Evolutionary conservation across 2,797 vertebrate genomes (phyloP).

Genomic region (Acipenser ruthenus): DNA sequence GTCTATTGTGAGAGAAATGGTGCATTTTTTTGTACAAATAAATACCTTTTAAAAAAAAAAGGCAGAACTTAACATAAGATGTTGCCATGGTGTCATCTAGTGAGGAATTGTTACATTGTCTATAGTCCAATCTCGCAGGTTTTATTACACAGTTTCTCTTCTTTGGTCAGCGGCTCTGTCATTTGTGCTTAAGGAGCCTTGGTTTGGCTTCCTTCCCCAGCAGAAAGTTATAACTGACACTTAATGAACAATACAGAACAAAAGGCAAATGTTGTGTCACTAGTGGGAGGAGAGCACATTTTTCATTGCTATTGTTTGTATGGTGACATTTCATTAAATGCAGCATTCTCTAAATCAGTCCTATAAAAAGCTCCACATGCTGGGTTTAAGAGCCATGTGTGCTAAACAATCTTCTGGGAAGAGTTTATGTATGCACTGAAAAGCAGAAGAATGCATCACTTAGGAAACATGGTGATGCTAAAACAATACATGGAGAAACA

Average conservation of each 20-base stretch:
- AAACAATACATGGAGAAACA: too few species aligned
- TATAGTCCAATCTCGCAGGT: background rate
- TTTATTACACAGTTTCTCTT: background rate
- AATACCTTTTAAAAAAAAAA: too few species aligned
- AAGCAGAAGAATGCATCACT: too few species aligned
- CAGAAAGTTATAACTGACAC: background rate
- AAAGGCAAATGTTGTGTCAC: conserved; percentile 13
- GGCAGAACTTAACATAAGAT: too few species aligned
- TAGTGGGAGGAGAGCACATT: conserved; percentile 14
- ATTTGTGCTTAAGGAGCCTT: conserved; percentile 8
- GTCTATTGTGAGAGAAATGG: too few species aligned
- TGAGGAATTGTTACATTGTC: too few species aligned
- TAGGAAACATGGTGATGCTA: too few species aligned
- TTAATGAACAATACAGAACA: conserved; percentile 7
- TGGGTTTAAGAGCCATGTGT: too few species aligned
- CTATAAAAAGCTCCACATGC: background rate
- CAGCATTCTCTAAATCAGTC: conserved; percentile 1
- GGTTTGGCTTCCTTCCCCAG: background rate
- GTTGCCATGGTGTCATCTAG: conserved; percentile 5
- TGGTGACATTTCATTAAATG: conserved; percentile 7
- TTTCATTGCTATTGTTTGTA: conserved; percentile 9
- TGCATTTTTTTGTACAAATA: too few species aligned
- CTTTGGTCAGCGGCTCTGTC: conserved; percentile 10
- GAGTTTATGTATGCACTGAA: too few species aligned
- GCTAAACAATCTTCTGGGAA: too few species aligned